Conservation (phyloP, 2,113 vertebrate genomes). For the Rhynchopsitta pachyrhyncha region DNA sequence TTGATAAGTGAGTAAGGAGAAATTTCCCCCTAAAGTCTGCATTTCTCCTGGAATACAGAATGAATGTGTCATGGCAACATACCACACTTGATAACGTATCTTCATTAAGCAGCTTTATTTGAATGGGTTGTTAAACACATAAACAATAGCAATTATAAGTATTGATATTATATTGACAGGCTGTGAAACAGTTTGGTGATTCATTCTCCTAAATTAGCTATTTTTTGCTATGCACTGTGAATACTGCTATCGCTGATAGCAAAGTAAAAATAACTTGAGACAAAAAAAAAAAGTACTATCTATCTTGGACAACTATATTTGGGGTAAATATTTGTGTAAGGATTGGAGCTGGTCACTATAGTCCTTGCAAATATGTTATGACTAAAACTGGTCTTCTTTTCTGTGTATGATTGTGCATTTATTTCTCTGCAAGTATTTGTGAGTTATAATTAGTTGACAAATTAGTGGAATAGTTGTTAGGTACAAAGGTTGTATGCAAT, state of each 20-base stretch:
- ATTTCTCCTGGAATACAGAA: conserved; percentile 12
- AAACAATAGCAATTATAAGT: conserved; percentile 46
- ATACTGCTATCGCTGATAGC: not conserved
- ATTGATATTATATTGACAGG: conserved; percentile 49
- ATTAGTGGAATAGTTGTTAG: not conserved
- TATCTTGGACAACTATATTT: not conserved
- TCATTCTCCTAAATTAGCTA: conserved; percentile 30
- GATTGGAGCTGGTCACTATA: not conserved
- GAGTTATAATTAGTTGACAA: not conserved
- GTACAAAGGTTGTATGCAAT: not conserved
- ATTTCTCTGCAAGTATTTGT: not conserved
- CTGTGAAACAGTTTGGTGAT: not conserved
- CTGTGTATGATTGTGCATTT: not conserved
- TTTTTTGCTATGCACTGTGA: not conserved
- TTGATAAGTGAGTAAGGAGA: conserved; percentile 28
- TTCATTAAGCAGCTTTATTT: not conserved
- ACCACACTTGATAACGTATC: not conserved
- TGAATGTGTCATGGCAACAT: not conserved
- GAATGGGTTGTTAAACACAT: conserved; percentile 28
- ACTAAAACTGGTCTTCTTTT: not conserved
- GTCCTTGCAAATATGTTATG: not conserved
- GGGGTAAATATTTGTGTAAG: not conserved
- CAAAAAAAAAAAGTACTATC: not conserved
- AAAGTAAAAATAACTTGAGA: not conserved
- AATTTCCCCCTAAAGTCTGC: conserved; percentile 31